Conservation (phyloP, 2,888 invertebrate species). For the Linnaemya vulpina region DNA sequence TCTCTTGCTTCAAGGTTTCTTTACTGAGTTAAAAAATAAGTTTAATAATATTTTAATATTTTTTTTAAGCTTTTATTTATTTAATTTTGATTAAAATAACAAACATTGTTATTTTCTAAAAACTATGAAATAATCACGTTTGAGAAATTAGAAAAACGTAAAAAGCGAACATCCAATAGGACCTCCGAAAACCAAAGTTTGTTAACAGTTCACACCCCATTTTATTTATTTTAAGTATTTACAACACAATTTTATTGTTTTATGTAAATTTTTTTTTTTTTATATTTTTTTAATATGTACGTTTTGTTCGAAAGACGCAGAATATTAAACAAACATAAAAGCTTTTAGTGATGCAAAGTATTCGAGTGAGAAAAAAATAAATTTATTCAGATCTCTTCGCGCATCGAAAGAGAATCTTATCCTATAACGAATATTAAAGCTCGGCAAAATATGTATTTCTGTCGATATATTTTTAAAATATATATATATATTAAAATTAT, state of each 20-base stretch:
- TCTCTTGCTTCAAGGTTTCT: not conserved
- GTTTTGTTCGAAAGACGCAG: constrained; percentile 38
- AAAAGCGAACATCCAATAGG: constrained; percentile 3
- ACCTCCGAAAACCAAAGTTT: constrained; percentile 42
- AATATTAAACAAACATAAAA: constrained; percentile 20
- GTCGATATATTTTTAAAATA: too few species aligned
- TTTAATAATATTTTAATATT: not conserved
- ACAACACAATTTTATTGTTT: constrained; percentile 40
- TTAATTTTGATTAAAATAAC: not conserved
- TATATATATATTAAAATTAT: too few species aligned
- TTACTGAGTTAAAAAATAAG: not conserved
- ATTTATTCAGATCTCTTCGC: too few species aligned
- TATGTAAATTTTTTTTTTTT: constrained; percentile 42
- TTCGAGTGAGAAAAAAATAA: not conserved
- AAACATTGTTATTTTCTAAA: constrained; percentile 10
- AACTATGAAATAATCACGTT: constrained; percentile 49
- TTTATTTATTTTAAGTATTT: constrained; percentile 64
- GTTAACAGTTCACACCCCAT: constrained; percentile 58
- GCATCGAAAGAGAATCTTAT: too few species aligned
- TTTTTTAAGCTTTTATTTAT: not conserved
- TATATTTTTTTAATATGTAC: too few species aligned
- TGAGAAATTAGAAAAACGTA: constrained; percentile 11
- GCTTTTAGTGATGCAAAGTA: constrained; percentile 1
- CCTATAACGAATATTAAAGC: too few species aligned
- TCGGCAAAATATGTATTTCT: too few species aligned